A percentile compares a stretch with the other conserved stretches of the same genome.
phyloP scores from a whole-genome alignment of 2,888 invertebrate species.

The Drosophila ochracea region DNA sequence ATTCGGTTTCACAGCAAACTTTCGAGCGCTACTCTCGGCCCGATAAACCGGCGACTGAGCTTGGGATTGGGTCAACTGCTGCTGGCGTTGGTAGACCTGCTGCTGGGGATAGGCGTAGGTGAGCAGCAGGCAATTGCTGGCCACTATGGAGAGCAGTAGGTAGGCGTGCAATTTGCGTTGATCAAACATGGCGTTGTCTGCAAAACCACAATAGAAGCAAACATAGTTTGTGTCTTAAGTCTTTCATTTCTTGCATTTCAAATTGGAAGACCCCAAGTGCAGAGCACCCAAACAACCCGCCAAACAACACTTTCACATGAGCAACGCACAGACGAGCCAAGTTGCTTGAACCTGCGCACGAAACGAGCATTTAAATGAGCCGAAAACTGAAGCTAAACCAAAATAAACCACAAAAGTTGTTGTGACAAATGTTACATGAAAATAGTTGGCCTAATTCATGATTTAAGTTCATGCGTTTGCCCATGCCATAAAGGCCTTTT shows the following conservation, averaged over 20 bases:
- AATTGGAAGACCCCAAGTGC: conserved; percentile 2
- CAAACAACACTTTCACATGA: conserved; percentile 69
- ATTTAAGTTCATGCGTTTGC: conserved; percentile 7
- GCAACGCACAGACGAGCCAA: conserved; percentile 22
- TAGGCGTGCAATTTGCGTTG: conserved; percentile 89
- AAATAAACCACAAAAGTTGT: neutral
- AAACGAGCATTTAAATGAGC: conserved; percentile 53
- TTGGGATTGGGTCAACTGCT: conserved; percentile 55
- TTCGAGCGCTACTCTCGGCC: conserved; percentile 86
- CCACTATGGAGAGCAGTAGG: conserved; percentile 89
- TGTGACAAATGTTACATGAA: conserved; percentile 43
- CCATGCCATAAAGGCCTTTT: neutral
- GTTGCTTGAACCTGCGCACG: conserved; percentile 59
- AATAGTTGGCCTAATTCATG: conserved; percentile 38
- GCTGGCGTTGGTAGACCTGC: conserved; percentile 80
- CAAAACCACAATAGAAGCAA: conserved; percentile 30
- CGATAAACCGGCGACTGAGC: conserved; percentile 80
- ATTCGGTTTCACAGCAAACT: conserved; percentile 95
- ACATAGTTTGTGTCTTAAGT: conserved; percentile 61
- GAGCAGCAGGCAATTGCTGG: conserved; percentile 88
- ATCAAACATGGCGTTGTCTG: conserved; percentile 87
- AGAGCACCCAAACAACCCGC: neutral
- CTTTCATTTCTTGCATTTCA: conserved; percentile 47
- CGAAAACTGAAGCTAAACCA: neutral
- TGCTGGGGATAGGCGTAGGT: conserved; percentile 89